Evolutionary conservation across 1,140 invertebrate species (phyloP), one percentile per base, ranked within the genome.

Genomic region (Drosophila sp.): DNA sequence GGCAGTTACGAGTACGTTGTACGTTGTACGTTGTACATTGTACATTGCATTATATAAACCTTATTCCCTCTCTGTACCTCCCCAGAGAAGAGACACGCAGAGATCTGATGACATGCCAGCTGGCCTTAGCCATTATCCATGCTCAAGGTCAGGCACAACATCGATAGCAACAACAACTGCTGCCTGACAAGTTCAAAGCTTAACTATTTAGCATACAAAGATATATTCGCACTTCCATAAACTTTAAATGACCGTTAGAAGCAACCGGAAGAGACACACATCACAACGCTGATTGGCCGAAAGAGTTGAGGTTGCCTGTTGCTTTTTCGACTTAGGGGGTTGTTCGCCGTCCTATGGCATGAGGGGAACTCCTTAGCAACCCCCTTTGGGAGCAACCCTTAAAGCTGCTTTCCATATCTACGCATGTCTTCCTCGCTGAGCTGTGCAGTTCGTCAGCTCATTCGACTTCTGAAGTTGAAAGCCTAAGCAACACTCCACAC

Each of bases 401-500:
- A 29, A 76, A 69, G 73, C 41, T 32, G 14, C 13, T 1, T 18
- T 25, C 5, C 27, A 7, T n/a, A n/a, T 9, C 45, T 48, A 11
- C 5, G 11, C 36, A 21, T 73, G 38, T 36, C 78, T 89, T 89
- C 79, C 38, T 84, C 38, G 58, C 50, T 3, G 34, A 38, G 48
- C 58, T 50, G 29, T 27, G 27, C 34, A 70, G 38, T 18, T 65
- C 16, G 2, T 9, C 16, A 43, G 46, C 32, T 89, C 83, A 89
- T 89, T 89, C 83, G 83, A 89, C 83, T 89, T 80, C 65, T 67
- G 72, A 71, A 89, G 83, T 89, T 83, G 83, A 89, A 89, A 75
- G 76, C 78, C 74, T 32, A 45, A 57, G 58, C 77, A 81, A 70
- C 76, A 13, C 36, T 21, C 21, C 4, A 11, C 21, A 46, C 45